phyloP scores from a whole-genome alignment of 1,140 invertebrate genomes.

The Drosophila bipectinata region DNA sequence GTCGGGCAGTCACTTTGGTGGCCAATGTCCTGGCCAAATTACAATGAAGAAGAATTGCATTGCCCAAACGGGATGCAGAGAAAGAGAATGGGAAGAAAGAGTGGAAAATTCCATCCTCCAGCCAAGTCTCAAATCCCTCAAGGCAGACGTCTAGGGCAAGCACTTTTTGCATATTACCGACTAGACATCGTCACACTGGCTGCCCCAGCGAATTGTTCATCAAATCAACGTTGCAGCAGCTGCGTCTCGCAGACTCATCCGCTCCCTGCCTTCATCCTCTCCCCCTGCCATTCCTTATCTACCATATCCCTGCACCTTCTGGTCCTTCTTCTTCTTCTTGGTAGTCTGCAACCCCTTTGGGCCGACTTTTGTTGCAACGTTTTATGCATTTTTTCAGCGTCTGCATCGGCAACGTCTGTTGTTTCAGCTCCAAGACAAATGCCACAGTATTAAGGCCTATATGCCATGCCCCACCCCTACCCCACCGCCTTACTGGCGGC shows the following conservation, averaged over 20 bases:
- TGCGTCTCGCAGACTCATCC: constrained; percentile 33
- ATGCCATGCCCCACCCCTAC: constrained; percentile 14
- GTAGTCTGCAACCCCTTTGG: constrained; percentile 11
- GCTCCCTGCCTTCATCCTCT: constrained; percentile 10
- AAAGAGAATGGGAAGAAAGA: neutral
- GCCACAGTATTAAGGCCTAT: constrained; percentile 74
- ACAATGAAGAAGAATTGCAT: constrained; percentile 81
- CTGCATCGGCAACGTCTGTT: constrained; percentile 72
- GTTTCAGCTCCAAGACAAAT: constrained; percentile 79
- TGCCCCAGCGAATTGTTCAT: constrained; percentile 70
- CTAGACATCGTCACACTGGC: constrained; percentile 75
- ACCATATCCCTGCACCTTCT: constrained; percentile 4
- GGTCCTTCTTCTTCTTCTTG: constrained; percentile 9
- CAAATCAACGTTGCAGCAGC: constrained; percentile 80
- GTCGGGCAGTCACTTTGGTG: constrained; percentile 21
- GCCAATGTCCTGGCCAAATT: constrained; percentile 52
- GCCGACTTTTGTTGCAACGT: constrained; percentile 76
- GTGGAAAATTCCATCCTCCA: neutral
- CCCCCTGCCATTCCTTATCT: constrained; percentile 10
- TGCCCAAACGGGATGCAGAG: constrained; percentile 21
- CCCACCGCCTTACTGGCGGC: neutral
- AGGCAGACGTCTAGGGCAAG: constrained; percentile 70
- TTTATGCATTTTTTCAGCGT: constrained; percentile 81
- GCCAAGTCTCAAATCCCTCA: constrained; percentile 61
- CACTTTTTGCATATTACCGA: constrained; percentile 75